A percentile compares a stretch with the other conserved stretches of the same genome.
These are phyloP conservation scores for Bos indicus DNA, from an alignment of 2,113 vertebrate species.

Conservation along the genomic window DNA sequence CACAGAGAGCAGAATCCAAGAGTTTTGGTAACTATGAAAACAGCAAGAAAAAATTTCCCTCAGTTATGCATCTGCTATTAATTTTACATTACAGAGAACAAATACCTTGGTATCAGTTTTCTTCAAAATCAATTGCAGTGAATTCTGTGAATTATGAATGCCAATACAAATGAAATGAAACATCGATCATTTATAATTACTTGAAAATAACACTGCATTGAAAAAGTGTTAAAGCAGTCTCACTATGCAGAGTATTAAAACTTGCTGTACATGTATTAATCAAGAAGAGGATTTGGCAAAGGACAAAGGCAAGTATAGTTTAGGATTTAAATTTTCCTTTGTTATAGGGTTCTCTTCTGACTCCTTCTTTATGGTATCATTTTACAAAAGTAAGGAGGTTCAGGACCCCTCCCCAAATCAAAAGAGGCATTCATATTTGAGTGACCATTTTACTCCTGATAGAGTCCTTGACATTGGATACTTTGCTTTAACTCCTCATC, in stretches of 20 bases:
- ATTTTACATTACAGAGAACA: constrained; percentile 58
- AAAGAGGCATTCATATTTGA: neutral
- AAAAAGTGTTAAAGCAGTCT: constrained; percentile 27
- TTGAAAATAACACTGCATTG: constrained; percentile 40
- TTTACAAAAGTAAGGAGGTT: neutral
- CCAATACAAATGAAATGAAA: constrained; percentile 54
- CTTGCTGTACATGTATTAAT: neutral
- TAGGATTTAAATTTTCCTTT: neutral
- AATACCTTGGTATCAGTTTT: constrained; percentile 59
- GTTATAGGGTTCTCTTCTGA: neutral
- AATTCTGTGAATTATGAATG: constrained; percentile 49
- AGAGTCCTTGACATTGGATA: neutral
- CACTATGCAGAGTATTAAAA: neutral
- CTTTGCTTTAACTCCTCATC: neutral
- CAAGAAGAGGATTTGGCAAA: neutral
- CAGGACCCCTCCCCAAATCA: neutral
- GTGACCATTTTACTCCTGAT: neutral
- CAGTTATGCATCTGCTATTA: constrained; percentile 57
- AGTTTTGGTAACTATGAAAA: constrained; percentile 48
- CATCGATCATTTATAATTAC: constrained; percentile 56
- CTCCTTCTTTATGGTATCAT: neutral
- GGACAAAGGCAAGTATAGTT: neutral
- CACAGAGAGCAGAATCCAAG: neutral
- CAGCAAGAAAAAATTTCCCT: constrained; percentile 44
- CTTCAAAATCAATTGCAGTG: constrained; percentile 60